A percentile compares a stretch with the other conserved stretches of the same genome.
Evolutionary conservation across 92 coral and sea anemone species (phyloP).

Genomic region (Scolanthus callimorphus): DNA sequence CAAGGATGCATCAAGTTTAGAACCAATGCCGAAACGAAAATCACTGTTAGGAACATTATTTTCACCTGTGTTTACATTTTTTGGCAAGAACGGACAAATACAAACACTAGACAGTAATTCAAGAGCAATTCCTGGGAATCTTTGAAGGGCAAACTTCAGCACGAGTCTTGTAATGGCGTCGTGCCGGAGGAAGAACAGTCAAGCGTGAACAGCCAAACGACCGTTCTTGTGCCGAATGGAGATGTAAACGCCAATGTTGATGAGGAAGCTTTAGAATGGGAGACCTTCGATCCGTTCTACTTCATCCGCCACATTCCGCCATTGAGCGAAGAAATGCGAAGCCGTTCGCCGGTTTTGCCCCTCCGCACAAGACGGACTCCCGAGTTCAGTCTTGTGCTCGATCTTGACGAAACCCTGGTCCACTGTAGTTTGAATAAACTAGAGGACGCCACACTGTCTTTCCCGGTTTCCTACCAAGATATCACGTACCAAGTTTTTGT

Average conservation of each 20-base stretch:
- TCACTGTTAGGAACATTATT: slow-evolving; percentile 94
- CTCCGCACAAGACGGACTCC: slow-evolving; percentile 96
- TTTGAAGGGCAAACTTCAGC: slow-evolving; percentile 7
- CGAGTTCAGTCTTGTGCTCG: slow-evolving; percentile 92
- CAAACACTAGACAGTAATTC: slow-evolving; percentile 58
- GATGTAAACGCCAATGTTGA: slow-evolving; percentile 96
- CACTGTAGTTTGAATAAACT: slow-evolving; percentile 98
- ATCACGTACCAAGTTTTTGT: slow-evolving; percentile 97
- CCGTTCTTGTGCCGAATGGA: slow-evolving; percentile 48
- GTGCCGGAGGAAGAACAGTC: slow-evolving; percentile 45
- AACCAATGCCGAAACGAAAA: slow-evolving; percentile 65
- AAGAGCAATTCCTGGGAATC: slow-evolving; percentile 8
- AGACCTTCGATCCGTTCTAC: slow-evolving; percentile 91
- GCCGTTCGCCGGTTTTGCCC: slow-evolving; percentile 89
- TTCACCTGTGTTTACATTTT: slow-evolving; percentile 94
- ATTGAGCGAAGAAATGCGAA: slow-evolving; percentile 73
- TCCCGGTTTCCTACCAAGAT: slow-evolving; percentile 96
- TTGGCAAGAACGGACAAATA: slow-evolving; percentile 95
- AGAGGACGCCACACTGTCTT: slow-evolving; percentile 94
- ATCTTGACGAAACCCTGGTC: slow-evolving; percentile 95
- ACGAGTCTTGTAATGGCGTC: slow-evolving; percentile 59
- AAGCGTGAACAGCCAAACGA: slow-evolving; percentile 28
- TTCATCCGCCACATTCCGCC: slow-evolving; percentile 94
- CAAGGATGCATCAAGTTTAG: slow-evolving; percentile 32
- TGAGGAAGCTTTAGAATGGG: slow-evolving; percentile 76